phyloP scores from a whole-genome alignment of 2,888 invertebrate species.

The Ennomos erosarius region DNA sequence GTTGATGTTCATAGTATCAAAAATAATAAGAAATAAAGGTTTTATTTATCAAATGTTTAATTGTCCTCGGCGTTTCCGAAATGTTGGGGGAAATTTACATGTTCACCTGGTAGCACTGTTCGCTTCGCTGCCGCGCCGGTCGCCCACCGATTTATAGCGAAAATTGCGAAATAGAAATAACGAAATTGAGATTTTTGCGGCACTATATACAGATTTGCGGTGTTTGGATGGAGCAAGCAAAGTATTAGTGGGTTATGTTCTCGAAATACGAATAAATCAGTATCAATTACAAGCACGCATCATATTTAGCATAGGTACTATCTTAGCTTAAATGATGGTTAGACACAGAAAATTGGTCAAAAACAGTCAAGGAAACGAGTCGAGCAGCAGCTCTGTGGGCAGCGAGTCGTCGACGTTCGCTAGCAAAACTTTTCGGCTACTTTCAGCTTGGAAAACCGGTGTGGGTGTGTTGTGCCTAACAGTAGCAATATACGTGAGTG shows the following conservation, averaged over 20 bases:
- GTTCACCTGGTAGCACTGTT: no score
- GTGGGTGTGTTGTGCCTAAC: conserved; percentile 87
- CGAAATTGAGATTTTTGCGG: no score
- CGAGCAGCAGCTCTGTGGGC: conserved; percentile 63
- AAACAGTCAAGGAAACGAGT: conserved; percentile 58
- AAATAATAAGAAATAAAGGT: no score
- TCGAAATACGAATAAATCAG: conserved; percentile 32
- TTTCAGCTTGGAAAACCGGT: conserved; percentile 85
- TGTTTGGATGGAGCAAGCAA: no score
- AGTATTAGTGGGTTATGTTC: conserved; percentile 22
- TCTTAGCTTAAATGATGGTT: conserved; percentile 58
- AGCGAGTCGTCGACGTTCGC: conserved; percentile 52
- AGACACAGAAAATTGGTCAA: conserved; percentile 63
- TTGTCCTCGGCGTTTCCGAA: no score
- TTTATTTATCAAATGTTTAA: no score
- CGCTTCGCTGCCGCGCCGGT: no score
- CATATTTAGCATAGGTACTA: conserved; percentile 33
- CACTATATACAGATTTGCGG: no score
- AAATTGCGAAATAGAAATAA: no score
- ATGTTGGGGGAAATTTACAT: no score
- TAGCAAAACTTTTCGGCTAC: conserved; percentile 52
- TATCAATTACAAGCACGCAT: conserved; percentile 46
- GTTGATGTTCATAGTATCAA: no score
- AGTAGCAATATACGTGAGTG: conserved; percentile 90
- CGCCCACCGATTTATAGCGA: no score